Evolutionary conservation across 2,888 invertebrate species (phyloP), one percentile per base, ranked within the genome.

Genomic region (Patella depressa): DNA sequence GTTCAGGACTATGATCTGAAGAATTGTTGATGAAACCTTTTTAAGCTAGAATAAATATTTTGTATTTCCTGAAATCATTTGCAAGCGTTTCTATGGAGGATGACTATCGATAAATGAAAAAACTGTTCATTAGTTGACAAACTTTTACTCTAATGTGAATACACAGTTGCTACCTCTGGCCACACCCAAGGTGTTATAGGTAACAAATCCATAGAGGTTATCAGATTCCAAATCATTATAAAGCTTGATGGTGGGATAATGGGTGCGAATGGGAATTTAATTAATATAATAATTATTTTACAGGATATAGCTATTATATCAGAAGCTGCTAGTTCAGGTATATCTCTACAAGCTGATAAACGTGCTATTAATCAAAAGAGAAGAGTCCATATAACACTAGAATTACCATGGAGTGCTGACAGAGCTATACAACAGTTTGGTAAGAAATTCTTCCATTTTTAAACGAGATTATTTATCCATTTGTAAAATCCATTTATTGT

Each of bases 401-500:
- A 99, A 91, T 92, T 99, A 88, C 99, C 99, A 0, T 99, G 99
- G 99, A 98, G 98, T 81, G 99, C 99, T 17, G 99, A 99, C 92
- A 94, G 99, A 88, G 99, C 99, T 53, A 96, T 99, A 87, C 99
- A 99, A 90, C 99, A 99, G 92, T 99, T 99, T 92, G 99, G 97
- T 93, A 79, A 72, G 87, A 72, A 34, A 45, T 15, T 45, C 69
- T 19, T n/a, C n/a, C 45, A 45, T 65, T 65, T n/a, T n/a, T 7
- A 65, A n/a, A n/a, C 65, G 7, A 7, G 65, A n/a, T 19, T 65
- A 7, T 65, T 5, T 65, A n/a, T 65, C n/a, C 34, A 34, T 4
- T 34, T 34, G 5, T 34, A 7, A 34, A 34, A 34, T 34, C 5
- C 5, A 34, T 34, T 4, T 34, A 34, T 34, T 34, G 34, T 34